phyloP scores from a whole-genome alignment of 2,113 vertebrate species.

The Capra hircus region DNA sequence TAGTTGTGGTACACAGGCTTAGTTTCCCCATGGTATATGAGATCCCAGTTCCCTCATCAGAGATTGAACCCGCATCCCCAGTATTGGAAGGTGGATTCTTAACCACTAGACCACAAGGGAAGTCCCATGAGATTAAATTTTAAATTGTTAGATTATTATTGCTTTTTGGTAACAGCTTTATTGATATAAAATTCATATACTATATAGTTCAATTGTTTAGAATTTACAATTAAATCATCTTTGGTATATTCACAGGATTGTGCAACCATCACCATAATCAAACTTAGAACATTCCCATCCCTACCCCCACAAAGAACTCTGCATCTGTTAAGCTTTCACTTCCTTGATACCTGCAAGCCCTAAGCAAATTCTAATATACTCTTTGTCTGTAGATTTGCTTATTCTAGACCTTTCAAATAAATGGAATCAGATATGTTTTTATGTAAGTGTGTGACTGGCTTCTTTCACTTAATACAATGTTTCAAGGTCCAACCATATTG shows the following conservation, averaged over 20 bases:
- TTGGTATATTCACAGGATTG: background rate
- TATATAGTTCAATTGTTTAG: background rate
- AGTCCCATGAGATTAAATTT: background rate
- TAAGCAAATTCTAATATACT: background rate
- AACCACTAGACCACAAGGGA: background rate
- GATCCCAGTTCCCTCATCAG: background rate
- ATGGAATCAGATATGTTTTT: background rate
- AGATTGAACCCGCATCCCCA: background rate
- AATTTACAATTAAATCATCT: background rate
- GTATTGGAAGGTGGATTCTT: background rate
- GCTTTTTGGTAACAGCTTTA: background rate
- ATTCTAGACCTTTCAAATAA: conserved; percentile 20
- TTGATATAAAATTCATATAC: background rate
- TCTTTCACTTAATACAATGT: background rate
- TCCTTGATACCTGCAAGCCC: background rate
- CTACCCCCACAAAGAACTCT: background rate
- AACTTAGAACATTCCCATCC: background rate
- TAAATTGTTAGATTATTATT: conserved; percentile 21
- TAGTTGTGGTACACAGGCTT: background rate
- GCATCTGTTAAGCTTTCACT: background rate
- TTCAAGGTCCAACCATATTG: background rate
- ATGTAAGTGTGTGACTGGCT: background rate
- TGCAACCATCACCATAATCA: background rate
- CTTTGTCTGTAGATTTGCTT: background rate
- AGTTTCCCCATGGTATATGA: background rate